Evolutionary conservation across 2,113 vertebrate species (phyloP).

Genomic region (Vulpes ferrilata): DNA sequence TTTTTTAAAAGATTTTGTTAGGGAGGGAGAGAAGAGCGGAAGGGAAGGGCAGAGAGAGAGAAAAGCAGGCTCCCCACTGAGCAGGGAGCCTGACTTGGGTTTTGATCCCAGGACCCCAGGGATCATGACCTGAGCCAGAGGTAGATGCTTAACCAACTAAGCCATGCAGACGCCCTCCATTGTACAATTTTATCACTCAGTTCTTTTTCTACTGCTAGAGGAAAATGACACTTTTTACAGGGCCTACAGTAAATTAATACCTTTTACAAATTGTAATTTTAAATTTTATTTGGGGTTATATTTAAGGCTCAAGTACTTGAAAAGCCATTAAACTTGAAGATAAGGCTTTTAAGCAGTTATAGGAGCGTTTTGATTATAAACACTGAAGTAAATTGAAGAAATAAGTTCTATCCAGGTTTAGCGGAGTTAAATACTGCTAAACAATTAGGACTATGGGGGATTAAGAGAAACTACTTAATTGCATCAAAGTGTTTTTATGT

Average conservation of each 20-base stretch:
- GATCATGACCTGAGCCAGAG: no score
- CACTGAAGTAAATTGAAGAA: neutral
- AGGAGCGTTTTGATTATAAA: neutral
- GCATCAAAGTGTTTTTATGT: neutral
- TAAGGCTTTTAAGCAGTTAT: neutral
- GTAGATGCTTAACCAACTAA: no score
- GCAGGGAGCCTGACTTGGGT: no score
- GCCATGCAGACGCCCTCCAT: neutral
- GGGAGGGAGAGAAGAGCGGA: no score
- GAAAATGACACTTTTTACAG: neutral
- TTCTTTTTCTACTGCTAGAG: neutral
- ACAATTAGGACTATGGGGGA: neutral
- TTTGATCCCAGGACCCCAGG: no score
- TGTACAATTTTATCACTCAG: no score
- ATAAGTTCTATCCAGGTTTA: neutral
- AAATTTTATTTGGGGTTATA: neutral
- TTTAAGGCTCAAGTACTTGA: neutral
- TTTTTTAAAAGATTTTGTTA: no score
- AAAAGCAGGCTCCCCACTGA: no score
- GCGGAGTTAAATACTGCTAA: neutral
- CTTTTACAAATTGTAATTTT: neutral
- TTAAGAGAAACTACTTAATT: neutral
- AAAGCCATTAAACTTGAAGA: neutral
- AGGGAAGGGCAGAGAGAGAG: no score
- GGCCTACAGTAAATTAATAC: neutral